Evolutionary conservation across 2,113 vertebrate genomes (phyloP).

Genomic region (Xenopus borealis): DNA sequence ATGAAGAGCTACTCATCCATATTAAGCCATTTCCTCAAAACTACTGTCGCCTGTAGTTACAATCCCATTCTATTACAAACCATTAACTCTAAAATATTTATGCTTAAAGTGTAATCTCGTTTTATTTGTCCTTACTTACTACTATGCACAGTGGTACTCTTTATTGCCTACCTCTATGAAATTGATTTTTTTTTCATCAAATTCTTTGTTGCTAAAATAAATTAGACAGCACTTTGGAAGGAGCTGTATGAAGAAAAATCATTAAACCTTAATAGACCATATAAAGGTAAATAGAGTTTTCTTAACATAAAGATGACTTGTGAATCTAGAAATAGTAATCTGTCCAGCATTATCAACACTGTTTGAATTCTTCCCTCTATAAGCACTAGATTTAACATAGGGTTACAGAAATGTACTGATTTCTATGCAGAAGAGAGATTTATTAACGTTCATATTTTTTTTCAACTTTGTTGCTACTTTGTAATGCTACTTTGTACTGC

Average conservation of each 20-base stretch:
- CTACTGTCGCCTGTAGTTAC: slow-evolving; percentile 17
- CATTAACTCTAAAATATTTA: slow-evolving; percentile 32
- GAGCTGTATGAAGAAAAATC: background rate
- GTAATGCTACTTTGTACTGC: no score
- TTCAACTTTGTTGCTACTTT: no score
- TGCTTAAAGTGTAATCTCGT: slow-evolving; percentile 14
- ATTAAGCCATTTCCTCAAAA: slow-evolving; percentile 20
- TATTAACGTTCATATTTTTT: no score
- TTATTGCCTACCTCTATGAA: background rate
- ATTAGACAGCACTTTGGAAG: no score
- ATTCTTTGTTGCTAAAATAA: background rate
- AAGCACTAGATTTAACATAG: no score
- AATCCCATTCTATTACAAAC: slow-evolving; percentile 29
- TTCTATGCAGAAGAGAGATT: no score
- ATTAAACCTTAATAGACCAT: background rate
- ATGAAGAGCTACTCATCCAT: slow-evolving; percentile 23
- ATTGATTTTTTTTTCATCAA: background rate
- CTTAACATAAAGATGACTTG: no score
- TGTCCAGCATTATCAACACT: no score
- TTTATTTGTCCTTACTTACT: slow-evolving; percentile 27
- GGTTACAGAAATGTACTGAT: no score
- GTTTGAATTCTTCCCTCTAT: no score
- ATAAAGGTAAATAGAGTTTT: no score
- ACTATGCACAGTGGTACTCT: background rate
- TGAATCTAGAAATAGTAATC: no score